phyloP scores from a whole-genome alignment of 1,140 invertebrate species.

The Euschistus heros region DNA sequence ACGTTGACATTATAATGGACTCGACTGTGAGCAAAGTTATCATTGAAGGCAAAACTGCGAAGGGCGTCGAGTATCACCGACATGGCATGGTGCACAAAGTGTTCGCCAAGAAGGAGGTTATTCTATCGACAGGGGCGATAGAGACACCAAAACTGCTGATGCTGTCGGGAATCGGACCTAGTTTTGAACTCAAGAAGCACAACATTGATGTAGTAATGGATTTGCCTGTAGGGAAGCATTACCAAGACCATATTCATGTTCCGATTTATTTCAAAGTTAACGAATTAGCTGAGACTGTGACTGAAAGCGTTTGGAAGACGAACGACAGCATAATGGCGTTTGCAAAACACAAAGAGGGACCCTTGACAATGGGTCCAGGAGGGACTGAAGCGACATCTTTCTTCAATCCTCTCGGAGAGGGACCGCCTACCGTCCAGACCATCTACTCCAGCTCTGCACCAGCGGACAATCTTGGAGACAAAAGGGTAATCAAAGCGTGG shows the following conservation, averaged over 20 bases:
- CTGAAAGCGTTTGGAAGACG: not conserved
- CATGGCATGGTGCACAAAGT: conserved; percentile 52
- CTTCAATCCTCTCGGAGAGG: conserved; percentile 45
- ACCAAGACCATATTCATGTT: conserved; percentile 67
- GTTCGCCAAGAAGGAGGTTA: conserved; percentile 62
- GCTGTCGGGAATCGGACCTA: conserved; percentile 68
- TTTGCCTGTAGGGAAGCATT: conserved; percentile 65
- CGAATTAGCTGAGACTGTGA: not conserved
- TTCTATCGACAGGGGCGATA: conserved; percentile 65
- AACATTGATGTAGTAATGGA: conserved; percentile 45
- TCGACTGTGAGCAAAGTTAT: conserved; percentile 61
- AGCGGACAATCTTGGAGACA: conserved; percentile 80
- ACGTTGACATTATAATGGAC: conserved; percentile 70
- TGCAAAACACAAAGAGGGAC: conserved; percentile 64
- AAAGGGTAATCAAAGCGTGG: conserved; percentile 48
- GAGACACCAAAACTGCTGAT: conserved; percentile 70
- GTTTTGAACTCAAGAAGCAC: conserved; percentile 48
- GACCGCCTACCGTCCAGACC: not conserved
- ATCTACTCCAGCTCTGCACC: conserved; percentile 42
- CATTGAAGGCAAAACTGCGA: conserved; percentile 48
- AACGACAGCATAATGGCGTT: conserved; percentile 36
- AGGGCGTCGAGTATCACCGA: conserved; percentile 62
- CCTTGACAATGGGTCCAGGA: conserved; percentile 62
- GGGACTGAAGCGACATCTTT: conserved; percentile 62
- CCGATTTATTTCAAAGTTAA: conserved; percentile 32